Evolutionary conservation across 2,888 invertebrate species (phyloP), one percentile per base, ranked within the genome.

Genomic region (Drosophila acutilabella): DNA sequence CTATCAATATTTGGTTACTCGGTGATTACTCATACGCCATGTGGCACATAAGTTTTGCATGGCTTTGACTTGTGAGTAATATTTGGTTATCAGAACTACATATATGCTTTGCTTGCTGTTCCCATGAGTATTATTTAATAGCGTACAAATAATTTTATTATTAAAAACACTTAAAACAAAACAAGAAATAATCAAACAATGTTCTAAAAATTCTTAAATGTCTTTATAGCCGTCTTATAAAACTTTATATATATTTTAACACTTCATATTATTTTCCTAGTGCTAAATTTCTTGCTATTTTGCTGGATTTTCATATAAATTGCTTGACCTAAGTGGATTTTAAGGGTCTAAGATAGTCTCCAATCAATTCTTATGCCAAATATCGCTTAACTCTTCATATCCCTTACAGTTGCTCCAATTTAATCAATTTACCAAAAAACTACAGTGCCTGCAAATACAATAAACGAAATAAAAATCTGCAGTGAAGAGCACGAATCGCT

Each of bases 401-500:
- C 33, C 11, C 42, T 14, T 13, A 30, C 8, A 11, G 11, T 16
- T 36, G 0, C 26, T 2, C 4, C 6, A 53, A 60, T 67, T 52
- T 65, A 47, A 56, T 44, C 16, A 36, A 36, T n/a, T 71, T 50
- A 3, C 3, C 3, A 13, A 40, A 26, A 38, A 14, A 11, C 44
- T 14, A 38, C 40, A 47, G 38, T 40, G 7, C 13, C 44, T 57
- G 71, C 18, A 76, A 71, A 74, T 38, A 40, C 8, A 58, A 44
- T 23, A 14, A 38, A 36, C 20, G n/a, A 57, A 59, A 8, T 42
- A 16, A 52, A 76, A 57, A 76, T 40, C 57, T 33, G 42, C 51
- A 42, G 42, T 42, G 14, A n/a, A 60, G 52, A 54, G 44, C 44
- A 52, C 69, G 60, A 66, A 60, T 38, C 23, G 38, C 71, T 81